A percentile compares a stretch with the other conserved stretches of the same genome.
Conservation (phyloP, 2,797 vertebrate species). For the Siniperca scherzeri region DNA sequence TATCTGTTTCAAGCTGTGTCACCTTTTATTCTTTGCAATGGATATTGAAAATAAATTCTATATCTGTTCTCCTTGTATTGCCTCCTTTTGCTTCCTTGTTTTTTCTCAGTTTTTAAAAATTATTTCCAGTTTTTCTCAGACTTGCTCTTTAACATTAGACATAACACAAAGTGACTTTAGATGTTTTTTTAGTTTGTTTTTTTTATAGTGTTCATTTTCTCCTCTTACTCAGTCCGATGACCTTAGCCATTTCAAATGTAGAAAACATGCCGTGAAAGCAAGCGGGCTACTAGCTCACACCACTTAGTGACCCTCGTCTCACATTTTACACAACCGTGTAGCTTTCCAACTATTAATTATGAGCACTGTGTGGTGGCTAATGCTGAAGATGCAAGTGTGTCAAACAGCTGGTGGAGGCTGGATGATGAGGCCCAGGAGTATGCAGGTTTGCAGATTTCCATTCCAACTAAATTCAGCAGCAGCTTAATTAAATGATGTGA, state of each 20-base stretch:
- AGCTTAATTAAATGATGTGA: constrained; percentile 5
- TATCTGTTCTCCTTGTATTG: constrained; percentile 72
- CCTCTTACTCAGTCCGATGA: neutral
- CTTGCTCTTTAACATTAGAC: neutral
- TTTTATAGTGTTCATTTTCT: neutral
- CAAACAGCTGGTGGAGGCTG: constrained; percentile 39
- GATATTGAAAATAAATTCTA: constrained; percentile 80
- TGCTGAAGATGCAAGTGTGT: constrained; percentile 21
- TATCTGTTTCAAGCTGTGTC: constrained; percentile 95
- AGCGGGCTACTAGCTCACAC: rapidly evolving
- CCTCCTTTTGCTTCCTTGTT: constrained; percentile 42
- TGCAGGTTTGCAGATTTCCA: neutral
- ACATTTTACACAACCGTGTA: neutral
- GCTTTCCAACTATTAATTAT: neutral
- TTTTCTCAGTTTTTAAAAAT: neutral
- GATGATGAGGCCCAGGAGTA: constrained; percentile 22
- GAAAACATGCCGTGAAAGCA: neutral
- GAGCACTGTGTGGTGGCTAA: neutral
- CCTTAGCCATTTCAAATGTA: neutral
- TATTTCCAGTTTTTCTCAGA: neutral
- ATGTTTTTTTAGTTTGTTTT: too few relatives aligned
- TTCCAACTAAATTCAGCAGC: neutral
- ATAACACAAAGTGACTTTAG: too few relatives aligned
- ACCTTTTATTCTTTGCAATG: constrained; percentile 87
- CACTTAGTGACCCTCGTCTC: neutral